Evolutionary conservation across 2,113 vertebrate genomes (phyloP).

Genomic region (Rhineura floridana): DNA sequence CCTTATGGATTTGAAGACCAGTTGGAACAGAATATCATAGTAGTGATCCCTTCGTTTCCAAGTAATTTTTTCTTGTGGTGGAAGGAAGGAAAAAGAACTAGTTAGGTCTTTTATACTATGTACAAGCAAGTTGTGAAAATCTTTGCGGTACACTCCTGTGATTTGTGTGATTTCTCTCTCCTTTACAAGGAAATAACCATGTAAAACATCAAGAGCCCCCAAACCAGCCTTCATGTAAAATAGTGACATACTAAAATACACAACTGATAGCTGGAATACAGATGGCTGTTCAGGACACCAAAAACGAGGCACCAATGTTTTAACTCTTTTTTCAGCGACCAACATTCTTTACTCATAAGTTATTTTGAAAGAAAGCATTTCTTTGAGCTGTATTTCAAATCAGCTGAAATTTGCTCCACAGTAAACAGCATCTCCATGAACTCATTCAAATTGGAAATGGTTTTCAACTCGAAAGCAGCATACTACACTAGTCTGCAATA

Average conservation of each 20-base stretch:
- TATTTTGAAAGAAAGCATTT: slow-evolving; percentile 56
- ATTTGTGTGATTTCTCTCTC: slow-evolving; percentile 7
- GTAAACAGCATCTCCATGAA: slow-evolving; percentile 51
- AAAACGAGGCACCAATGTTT: slow-evolving; percentile 49
- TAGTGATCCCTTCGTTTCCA: not conserved
- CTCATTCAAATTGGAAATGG: slow-evolving; percentile 42
- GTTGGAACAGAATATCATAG: not conserved
- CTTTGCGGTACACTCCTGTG: fast-evolving
- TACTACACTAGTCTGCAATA: slow-evolving; percentile 2
- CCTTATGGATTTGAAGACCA: not conserved
- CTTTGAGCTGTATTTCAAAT: slow-evolving; percentile 54
- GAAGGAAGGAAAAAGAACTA: not conserved
- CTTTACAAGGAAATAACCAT: slow-evolving; percentile 4
- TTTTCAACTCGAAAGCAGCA: slow-evolving; percentile 48
- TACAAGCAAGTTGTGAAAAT: not conserved
- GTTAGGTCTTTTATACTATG: not conserved
- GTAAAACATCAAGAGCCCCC: not conserved
- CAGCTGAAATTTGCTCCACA: slow-evolving; percentile 49
- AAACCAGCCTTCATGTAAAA: not conserved
- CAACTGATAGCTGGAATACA: not conserved
- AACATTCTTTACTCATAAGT: slow-evolving; percentile 33
- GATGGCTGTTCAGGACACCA: not conserved
- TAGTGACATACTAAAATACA: slow-evolving; percentile 1
- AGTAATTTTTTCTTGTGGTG: not conserved
- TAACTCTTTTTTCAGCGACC: slow-evolving; percentile 30